phyloP scores from a whole-genome alignment of 2,888 invertebrate species.

The Leptinotarsa peninsularis region DNA sequence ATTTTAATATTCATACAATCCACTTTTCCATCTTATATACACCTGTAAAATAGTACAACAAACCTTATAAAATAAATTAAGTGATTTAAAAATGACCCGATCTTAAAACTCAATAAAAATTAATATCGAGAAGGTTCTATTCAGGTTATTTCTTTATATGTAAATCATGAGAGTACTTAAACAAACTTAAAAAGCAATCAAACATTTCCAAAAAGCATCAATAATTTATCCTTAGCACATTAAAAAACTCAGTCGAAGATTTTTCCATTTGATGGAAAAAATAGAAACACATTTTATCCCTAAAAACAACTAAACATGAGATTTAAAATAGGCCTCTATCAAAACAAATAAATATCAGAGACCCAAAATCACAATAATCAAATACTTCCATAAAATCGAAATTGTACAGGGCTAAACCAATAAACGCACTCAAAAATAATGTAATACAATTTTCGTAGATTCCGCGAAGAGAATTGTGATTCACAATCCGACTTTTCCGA shows the following conservation, averaged over 20 bases:
- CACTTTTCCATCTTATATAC: constrained; percentile 2
- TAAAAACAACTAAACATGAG: constrained; percentile 42
- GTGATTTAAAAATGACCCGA: neutral
- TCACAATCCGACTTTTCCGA: neutral
- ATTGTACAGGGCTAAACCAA: constrained; percentile 34
- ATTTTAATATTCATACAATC: constrained; percentile 11
- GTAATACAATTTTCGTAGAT: neutral
- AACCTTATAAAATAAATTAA: constrained; percentile 10
- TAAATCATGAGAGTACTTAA: neutral
- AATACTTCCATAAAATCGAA: constrained; percentile 35
- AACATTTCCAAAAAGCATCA: constrained; percentile 21
- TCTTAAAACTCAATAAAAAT: neutral
- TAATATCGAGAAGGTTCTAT: neutral
- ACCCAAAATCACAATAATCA: constrained; percentile 41
- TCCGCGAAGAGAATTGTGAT: neutral
- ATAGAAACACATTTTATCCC: constrained; percentile 24
- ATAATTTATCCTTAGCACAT: constrained; percentile 30
- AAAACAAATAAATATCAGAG: constrained; percentile 40
- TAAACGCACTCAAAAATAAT: neutral
- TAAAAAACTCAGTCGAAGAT: constrained; percentile 51
- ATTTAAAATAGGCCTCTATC: constrained; percentile 39
- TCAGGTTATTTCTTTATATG: neutral
- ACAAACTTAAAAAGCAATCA: constrained; percentile 25
- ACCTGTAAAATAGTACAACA: constrained; percentile 11
- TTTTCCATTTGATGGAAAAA: constrained; percentile 49